phyloP scores from a whole-genome alignment of 1,140 invertebrate species.

The Danaus plexippus region DNA sequence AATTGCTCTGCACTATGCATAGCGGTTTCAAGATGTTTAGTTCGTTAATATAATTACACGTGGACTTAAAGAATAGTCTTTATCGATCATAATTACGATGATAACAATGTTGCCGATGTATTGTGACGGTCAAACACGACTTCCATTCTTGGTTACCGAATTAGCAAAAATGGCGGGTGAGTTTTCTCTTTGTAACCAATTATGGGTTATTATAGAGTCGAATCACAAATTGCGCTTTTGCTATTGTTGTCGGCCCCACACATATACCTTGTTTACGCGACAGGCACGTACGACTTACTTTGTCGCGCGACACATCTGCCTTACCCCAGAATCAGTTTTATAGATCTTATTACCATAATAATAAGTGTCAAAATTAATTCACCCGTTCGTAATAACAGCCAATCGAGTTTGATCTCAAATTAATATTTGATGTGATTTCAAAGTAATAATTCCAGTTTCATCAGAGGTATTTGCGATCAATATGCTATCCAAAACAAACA shows the following conservation, averaged over 20 bases:
- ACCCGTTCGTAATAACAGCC: neutral
- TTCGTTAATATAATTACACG: slow-evolving; percentile 8
- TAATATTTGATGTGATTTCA: neutral
- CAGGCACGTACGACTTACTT: slow-evolving; percentile 63
- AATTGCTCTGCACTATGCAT: slow-evolving; percentile 1
- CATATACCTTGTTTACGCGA: slow-evolving; percentile 56
- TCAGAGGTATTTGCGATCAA: slow-evolving; percentile 52
- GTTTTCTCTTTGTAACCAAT: slow-evolving; percentile 42
- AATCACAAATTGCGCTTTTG: slow-evolving; percentile 64
- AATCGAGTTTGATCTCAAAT: neutral
- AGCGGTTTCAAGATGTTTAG: neutral
- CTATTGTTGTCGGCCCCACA: slow-evolving; percentile 63
- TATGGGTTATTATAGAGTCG: slow-evolving; percentile 56
- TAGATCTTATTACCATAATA: too few species aligned
- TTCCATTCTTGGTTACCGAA: slow-evolving; percentile 36
- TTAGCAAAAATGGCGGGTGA: slow-evolving; percentile 45
- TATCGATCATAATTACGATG: too few species aligned
- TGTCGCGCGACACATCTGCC: slow-evolving; percentile 62
- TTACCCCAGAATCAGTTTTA: neutral
- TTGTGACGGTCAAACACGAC: slow-evolving; percentile 26
- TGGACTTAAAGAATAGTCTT: too few species aligned
- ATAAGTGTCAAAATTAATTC: slow-evolving; percentile 11
- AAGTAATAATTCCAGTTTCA: slow-evolving; percentile 33
- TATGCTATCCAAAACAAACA: slow-evolving; percentile 61
- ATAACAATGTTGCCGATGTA: slow-evolving; percentile 24